Evolutionary conservation across 1,140 invertebrate genomes (phyloP).

Genomic region (Metopolophium dirhodum): DNA sequence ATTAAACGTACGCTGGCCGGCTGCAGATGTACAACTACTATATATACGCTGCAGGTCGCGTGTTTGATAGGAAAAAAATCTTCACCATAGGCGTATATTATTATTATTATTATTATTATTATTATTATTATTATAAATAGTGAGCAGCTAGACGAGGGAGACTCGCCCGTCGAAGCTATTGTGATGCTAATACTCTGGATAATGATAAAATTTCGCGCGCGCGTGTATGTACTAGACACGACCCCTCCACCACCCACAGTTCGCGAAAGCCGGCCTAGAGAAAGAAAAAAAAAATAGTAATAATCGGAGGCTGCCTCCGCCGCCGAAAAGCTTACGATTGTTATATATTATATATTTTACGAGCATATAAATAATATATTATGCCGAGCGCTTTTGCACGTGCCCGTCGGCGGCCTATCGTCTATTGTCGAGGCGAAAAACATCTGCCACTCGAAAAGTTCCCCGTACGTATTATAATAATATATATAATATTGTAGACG

Average conservation of each 20-base stretch:
- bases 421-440: background rate
- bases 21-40: background rate
- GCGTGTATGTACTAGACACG: background rate
- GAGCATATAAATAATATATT: background rate
- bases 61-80: conserved; percentile 6
- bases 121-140: no score
- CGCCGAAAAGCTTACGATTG: background rate
- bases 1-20: background rate
- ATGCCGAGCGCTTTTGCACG: background rate
- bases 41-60: background rate
- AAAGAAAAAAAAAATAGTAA: background rate
- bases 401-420: background rate
- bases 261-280: background rate
- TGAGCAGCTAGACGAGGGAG: background rate
- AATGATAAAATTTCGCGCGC: background rate
- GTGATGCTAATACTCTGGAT: background rate
- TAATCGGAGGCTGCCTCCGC: background rate
- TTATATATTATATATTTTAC: no score
- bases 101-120: no score
- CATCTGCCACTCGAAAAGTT: conserved; percentile 13
- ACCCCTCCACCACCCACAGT: no score
- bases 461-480: no score
- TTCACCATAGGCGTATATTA: background rate
- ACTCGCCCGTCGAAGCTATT: background rate
- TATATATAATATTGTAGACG: no score